These are phyloP conservation scores for Stictocephala bisonia DNA, from an alignment of 2,888 invertebrate genomes.

Conservation along the genomic window DNA sequence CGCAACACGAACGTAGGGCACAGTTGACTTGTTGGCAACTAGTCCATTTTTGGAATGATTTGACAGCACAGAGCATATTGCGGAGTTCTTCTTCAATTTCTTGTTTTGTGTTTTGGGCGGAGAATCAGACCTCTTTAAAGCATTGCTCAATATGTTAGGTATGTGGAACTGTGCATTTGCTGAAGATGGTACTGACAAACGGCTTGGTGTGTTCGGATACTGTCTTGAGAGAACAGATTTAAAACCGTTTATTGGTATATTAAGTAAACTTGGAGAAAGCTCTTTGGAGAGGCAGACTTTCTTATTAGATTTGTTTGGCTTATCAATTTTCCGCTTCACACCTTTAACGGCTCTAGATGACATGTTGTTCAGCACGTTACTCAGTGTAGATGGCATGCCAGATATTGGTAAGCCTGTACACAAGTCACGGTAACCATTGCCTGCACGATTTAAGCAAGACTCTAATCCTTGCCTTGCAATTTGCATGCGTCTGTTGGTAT, in stretches of 20 bases:
- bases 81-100: constrained; percentile 14
- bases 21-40: not conserved
- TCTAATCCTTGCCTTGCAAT: constrained; percentile 43
- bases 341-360: not conserved
- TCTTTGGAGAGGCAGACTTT: constrained; percentile 32
- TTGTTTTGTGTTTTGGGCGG: constrained; percentile 1
- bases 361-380: constrained; percentile 23
- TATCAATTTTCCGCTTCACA: constrained; percentile 27
- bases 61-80: constrained; percentile 11
- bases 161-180: constrained; percentile 20
- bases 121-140: constrained; percentile 23
- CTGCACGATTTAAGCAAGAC: constrained; percentile 22
- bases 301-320: constrained; percentile 14
- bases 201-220: constrained; percentile 9
- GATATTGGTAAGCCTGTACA: too few species aligned
- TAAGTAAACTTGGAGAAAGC: constrained; percentile 10
- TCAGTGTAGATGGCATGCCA: not conserved
- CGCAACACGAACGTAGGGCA: not conserved
- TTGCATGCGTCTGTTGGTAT: constrained; percentile 39
- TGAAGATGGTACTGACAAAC: not conserved
- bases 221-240: constrained; percentile 30
- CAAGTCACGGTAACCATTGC: too few species aligned
- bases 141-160: constrained; percentile 25
- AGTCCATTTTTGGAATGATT: constrained; percentile 37
- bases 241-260: constrained; percentile 29